Percentiles rank a stretch among this genome's conserved stretches.
phyloP scores from a whole-genome alignment of 2,113 vertebrate species.

The Malaclemys terrapin region DNA sequence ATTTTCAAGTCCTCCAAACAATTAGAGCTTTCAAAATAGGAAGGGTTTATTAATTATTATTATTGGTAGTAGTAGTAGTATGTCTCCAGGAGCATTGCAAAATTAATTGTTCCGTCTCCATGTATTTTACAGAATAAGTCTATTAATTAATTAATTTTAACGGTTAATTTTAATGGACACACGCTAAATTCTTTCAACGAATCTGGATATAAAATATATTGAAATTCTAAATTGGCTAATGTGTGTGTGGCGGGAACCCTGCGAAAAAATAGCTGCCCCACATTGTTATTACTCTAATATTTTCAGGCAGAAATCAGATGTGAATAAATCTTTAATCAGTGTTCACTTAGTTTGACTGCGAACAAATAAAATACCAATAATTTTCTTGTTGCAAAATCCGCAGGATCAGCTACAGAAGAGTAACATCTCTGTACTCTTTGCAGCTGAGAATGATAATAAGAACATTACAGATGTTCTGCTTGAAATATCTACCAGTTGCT shows the following conservation, averaged over 20 bases:
- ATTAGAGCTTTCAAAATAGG: background rate
- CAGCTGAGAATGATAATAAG: background rate
- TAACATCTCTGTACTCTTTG: background rate
- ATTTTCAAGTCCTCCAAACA: accelerated
- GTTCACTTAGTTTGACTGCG: background rate
- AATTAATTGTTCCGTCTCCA: background rate
- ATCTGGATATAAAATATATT: background rate
- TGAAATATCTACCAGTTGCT: background rate
- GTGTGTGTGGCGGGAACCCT: background rate
- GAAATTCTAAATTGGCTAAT: background rate
- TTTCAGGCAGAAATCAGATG: background rate
- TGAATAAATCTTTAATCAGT: background rate
- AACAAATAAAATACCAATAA: background rate
- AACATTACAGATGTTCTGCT: accelerated
- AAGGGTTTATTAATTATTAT: background rate
- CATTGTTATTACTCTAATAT: background rate
- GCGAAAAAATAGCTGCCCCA: accelerated
- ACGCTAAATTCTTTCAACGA: background rate
- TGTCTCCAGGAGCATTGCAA: background rate
- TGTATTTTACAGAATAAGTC: background rate
- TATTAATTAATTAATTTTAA: no score
- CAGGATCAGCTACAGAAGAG: background rate
- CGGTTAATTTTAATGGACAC: accelerated
- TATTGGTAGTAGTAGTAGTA: background rate
- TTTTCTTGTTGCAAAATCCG: background rate